These are phyloP conservation scores for Drosophila santomea DNA, from an alignment of 1,140 invertebrate species.

Conservation along the genomic window DNA sequence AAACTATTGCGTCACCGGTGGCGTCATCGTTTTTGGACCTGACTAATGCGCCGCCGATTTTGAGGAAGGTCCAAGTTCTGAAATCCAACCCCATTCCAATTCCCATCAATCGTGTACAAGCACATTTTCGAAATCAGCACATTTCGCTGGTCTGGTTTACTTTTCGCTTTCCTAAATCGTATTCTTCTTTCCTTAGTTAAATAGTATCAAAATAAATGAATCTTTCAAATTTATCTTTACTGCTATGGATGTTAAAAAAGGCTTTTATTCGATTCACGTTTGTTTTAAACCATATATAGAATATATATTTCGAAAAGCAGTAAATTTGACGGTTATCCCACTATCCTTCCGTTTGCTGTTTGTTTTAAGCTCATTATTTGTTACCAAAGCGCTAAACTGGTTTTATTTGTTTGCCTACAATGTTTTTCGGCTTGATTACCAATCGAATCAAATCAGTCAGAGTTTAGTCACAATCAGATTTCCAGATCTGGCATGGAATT, in stretches of 20 bases:
- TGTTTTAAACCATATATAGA: too few species aligned
- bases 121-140: background rate
- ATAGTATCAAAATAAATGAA: too few species aligned
- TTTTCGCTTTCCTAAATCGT: background rate
- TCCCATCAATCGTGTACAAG: background rate
- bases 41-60: conserved; percentile 32
- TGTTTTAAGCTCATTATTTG: background rate
- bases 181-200: too few species aligned
- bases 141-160: background rate
- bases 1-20: conserved; percentile 64
- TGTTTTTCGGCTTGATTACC: background rate
- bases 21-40: conserved; percentile 52
- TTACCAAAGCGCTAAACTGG: background rate
- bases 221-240: too few species aligned
- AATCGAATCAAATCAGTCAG: too few species aligned
- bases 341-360: too few species aligned
- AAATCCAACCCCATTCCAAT: background rate
- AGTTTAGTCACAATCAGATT: too few species aligned
- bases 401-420: conserved; percentile 1
- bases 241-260: background rate
- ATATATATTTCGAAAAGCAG: too few species aligned
- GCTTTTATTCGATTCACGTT: too few species aligned
- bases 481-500: background rate
- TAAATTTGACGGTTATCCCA: too few species aligned
- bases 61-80: conserved; percentile 18